Conservation (phyloP, 2,888 invertebrate genomes). For the Lutraria lutraria region DNA sequence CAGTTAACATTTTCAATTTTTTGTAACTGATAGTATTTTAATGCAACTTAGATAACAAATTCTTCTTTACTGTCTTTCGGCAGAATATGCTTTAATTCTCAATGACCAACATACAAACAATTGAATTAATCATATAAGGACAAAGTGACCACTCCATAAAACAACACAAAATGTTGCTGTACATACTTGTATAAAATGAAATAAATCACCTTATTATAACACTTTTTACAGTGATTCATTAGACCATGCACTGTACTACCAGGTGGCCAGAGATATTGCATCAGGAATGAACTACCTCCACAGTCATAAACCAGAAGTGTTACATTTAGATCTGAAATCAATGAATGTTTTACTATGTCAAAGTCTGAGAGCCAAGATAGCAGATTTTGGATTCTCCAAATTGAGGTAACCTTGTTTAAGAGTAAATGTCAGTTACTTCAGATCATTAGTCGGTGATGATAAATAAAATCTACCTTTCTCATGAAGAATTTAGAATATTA, state of each 20-base stretch:
- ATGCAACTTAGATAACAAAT: background rate
- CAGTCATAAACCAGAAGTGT: conserved; percentile 81
- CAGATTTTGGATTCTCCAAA: conserved; percentile 86
- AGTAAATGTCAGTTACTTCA: background rate
- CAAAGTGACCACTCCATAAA: background rate
- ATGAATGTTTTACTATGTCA: conserved; percentile 83
- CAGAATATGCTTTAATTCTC: background rate
- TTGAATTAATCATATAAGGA: background rate
- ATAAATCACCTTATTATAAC: background rate
- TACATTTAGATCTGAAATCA: conserved; percentile 85
- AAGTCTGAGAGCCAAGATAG: conserved; percentile 82
- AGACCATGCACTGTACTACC: conserved; percentile 82
- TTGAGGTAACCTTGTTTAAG: conserved; percentile 77
- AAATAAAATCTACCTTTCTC: too few species aligned
- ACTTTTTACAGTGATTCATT: conserved; percentile 72
- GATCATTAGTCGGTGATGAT: too few species aligned
- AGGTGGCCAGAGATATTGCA: conserved; percentile 82
- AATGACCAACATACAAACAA: background rate
- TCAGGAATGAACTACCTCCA: conserved; percentile 85
- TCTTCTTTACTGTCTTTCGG: background rate
- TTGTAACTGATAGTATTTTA: too few species aligned
- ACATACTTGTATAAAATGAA: background rate
- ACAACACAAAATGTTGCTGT: background rate
- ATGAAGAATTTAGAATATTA: too few species aligned
- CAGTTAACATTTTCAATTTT: too few species aligned